These are phyloP conservation scores for Gadopsis bispinosus DNA, from an alignment of 2,797 vertebrate species.

Conservation along the genomic window DNA sequence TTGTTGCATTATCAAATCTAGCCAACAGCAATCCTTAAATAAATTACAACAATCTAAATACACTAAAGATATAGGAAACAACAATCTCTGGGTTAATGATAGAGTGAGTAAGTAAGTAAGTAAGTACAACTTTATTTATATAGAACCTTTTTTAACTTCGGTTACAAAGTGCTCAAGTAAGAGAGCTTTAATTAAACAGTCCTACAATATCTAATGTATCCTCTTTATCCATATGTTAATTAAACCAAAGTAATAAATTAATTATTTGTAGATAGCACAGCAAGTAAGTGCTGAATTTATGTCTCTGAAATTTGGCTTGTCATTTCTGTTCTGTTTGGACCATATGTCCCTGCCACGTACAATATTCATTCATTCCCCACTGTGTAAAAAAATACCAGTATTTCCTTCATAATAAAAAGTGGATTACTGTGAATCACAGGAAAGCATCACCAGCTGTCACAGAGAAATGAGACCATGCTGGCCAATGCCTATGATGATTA, in stretches of 20 bases:
- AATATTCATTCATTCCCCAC: conserved; percentile 87
- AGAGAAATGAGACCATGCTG: conserved; percentile 93
- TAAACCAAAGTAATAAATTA: conserved; percentile 13
- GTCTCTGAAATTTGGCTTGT: conserved; percentile 37
- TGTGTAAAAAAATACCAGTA: conserved; percentile 90
- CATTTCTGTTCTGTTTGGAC: conserved; percentile 60
- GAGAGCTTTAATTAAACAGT: conserved; percentile 32
- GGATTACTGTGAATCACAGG: conserved; percentile 98
- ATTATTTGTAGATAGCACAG: conserved; percentile 7
- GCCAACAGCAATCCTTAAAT: neutral
- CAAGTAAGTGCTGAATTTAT: conserved; percentile 14
- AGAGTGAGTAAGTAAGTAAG: too few species aligned
- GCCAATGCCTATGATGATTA: conserved; percentile 88
- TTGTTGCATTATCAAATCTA: conserved; percentile 20
- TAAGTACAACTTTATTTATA: too few species aligned
- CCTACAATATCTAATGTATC: conserved; percentile 22
- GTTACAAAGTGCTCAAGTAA: neutral
- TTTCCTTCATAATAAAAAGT: conserved; percentile 99
- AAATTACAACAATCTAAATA: neutral
- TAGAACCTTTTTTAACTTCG: too few species aligned
- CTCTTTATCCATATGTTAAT: conserved; percentile 24
- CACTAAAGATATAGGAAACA: neutral
- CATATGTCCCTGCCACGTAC: conserved; percentile 87
- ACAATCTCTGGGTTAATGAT: conserved; percentile 8
- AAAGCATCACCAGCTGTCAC: conserved; percentile 97